Percentiles rank a stretch among this genome's conserved stretches.
Conservation (phyloP, 2,113 vertebrate species). For the human region GRCh38 chr11:99138501-99139000, state of each 20-base stretch:
- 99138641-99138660: neutral
- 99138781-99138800: neutral
- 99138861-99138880: neutral
- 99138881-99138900: neutral
- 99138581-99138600: neutral
- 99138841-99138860: neutral
- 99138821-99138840: neutral
- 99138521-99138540: neutral
- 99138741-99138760: neutral
- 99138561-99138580: neutral
- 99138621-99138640: neutral
- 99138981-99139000: no score
- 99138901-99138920: neutral
- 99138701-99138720: neutral
- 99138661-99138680: neutral
- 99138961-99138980: no score
- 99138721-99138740: neutral
- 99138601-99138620: neutral
- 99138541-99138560: neutral
- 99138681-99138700: constrained; percentile 14
- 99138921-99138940: neutral
- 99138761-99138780: neutral
- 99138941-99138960: neutral
- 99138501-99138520: neutral
- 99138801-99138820: neutral